Percentiles rank a stretch among this genome's conserved stretches.
phyloP scores from a whole-genome alignment of 2,797 vertebrate species.

The Clarias fuscus region DNA sequence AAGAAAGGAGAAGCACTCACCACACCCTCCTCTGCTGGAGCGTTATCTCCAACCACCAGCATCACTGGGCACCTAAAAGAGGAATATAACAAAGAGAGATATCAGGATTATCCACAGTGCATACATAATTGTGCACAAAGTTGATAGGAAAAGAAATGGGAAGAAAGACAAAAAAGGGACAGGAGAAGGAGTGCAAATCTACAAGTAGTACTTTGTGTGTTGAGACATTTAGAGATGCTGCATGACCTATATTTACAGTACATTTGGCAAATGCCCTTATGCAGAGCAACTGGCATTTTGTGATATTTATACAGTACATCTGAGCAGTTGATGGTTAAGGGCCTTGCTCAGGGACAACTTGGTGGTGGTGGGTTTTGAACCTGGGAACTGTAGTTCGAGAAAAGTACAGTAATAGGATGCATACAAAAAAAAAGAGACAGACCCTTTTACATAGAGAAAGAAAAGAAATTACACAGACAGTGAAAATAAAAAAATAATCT shows the following conservation, averaged over 20 bases:
- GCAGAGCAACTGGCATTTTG: too few relatives aligned
- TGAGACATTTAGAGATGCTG: neutral
- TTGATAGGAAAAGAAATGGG: neutral
- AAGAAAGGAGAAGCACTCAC: slow-evolving; percentile 74
- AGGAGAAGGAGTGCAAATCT: neutral
- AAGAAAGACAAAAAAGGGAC: neutral
- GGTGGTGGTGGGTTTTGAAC: too few relatives aligned
- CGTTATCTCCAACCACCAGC: slow-evolving; percentile 95
- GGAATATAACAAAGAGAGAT: neutral
- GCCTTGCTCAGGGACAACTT: too few relatives aligned
- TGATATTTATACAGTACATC: too few relatives aligned
- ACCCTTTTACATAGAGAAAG: neutral
- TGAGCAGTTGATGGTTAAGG: too few relatives aligned
- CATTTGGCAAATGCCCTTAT: neutral
- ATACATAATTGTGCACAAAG: neutral
- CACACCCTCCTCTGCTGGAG: slow-evolving; percentile 93
- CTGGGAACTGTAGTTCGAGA: neutral
- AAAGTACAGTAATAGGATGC: neutral
- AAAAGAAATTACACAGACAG: neutral
- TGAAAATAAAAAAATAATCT: neutral
- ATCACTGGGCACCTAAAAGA: slow-evolving; percentile 87
- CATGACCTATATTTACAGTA: neutral
- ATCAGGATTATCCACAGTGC: neutral
- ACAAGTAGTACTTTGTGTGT: neutral
- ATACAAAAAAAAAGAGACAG: neutral